Conservation (phyloP, 2,888 invertebrate species). For the Eucera pruinosa region DNA sequence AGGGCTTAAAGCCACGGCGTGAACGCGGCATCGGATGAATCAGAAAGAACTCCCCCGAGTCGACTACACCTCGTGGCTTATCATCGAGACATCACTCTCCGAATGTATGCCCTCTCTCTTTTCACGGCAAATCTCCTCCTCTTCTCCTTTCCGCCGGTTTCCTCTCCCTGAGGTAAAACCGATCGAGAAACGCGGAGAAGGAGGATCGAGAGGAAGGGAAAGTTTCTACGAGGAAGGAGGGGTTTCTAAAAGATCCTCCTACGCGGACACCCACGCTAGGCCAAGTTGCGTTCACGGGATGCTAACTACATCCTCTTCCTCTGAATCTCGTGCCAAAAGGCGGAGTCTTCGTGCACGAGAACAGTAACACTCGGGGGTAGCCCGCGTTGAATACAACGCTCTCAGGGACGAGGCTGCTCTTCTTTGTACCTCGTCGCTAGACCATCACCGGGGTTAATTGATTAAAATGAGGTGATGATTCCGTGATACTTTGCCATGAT, state of each 20-base stretch:
- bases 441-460: slow-evolving; percentile 23
- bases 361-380: slow-evolving; percentile 38
- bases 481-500: not conserved
- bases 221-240: slow-evolving; percentile 71
- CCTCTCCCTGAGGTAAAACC: slow-evolving; percentile 37
- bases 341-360: slow-evolving; percentile 61
- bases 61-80: slow-evolving; percentile 79
- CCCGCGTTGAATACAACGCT: not conserved
- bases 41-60: slow-evolving; percentile 74
- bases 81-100: slow-evolving; percentile 81
- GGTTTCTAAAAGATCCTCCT: slow-evolving; percentile 78
- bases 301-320: slow-evolving; percentile 53
- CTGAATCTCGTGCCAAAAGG: slow-evolving; percentile 63
- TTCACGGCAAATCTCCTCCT: slow-evolving; percentile 44
- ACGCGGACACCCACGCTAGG: slow-evolving; percentile 78
- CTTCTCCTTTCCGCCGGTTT: slow-evolving; percentile 42
- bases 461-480: slow-evolving; percentile 25
- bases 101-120: slow-evolving; percentile 53
- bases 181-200: slow-evolving; percentile 42
- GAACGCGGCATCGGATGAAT: slow-evolving; percentile 66
- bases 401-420: slow-evolving; percentile 42
- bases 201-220: slow-evolving; percentile 65
- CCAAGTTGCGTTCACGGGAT: slow-evolving; percentile 35
- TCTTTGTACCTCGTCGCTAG: slow-evolving; percentile 28
- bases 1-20: slow-evolving; percentile 61